These are phyloP conservation scores for Ormyrus thymus DNA, from an alignment of 2,888 invertebrate genomes.

Conservation along the genomic window DNA sequence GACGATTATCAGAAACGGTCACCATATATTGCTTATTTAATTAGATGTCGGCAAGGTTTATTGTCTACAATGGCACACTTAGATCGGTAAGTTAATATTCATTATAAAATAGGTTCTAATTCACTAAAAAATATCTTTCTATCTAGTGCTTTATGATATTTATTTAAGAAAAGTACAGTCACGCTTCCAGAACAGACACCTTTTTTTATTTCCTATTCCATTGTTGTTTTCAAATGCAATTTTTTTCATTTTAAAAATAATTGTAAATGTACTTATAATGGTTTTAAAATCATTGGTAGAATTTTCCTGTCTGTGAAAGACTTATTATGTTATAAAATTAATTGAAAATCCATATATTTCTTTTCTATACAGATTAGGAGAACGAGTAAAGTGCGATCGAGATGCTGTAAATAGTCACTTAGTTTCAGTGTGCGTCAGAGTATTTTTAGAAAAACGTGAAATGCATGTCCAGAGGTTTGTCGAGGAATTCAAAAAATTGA, in stretches of 20 bases:
- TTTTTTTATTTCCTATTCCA: no score
- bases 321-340: conserved; percentile 2
- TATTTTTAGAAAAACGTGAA: conserved; percentile 88
- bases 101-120: neutral
- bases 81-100: conserved; percentile 77
- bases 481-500: conserved; percentile 86
- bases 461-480: conserved; percentile 84
- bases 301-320: no score
- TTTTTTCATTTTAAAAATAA: no score
- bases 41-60: conserved; percentile 86
- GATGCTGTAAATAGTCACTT: conserved; percentile 85
- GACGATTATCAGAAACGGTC: conserved; percentile 86
- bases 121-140: neutral
- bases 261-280: no score
- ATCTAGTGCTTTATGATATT: no score
- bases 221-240: no score
- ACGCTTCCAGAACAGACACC: no score
- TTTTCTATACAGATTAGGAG: conserved; percentile 74
- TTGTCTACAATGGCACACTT: conserved; percentile 85
- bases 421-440: conserved; percentile 84
- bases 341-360: conserved; percentile 5
- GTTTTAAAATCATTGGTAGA: no score
- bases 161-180: no score
- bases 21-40: conserved; percentile 89
- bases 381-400: conserved; percentile 82